Evolutionary conservation across 2,113 vertebrate species (phyloP).

Genomic region (Hypocryptadius cinnamomeus): DNA sequence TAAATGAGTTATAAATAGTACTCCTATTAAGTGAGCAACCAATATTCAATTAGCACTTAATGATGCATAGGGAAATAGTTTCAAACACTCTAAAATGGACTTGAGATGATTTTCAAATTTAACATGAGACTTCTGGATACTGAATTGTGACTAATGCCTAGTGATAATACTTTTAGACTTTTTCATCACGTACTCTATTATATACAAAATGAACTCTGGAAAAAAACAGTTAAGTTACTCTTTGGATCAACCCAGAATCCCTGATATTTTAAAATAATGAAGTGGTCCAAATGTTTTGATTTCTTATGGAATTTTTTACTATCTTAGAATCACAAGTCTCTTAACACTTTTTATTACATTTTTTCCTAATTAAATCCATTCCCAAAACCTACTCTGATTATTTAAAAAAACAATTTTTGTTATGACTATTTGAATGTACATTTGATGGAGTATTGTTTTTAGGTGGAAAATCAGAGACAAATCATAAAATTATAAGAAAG

Average conservation of each 20-base stretch:
- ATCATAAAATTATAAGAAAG: neutral
- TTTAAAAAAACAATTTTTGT: neutral
- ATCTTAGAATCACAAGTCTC: neutral
- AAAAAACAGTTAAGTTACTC: neutral
- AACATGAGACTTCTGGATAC: neutral
- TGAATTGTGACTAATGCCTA: neutral
- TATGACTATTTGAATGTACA: neutral
- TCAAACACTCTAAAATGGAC: neutral
- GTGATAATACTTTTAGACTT: neutral
- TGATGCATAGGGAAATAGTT: constrained; percentile 9
- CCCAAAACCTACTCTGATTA: neutral
- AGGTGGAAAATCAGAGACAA: neutral
- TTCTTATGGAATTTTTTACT: neutral
- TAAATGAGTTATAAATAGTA: constrained; percentile 38
- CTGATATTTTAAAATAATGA: neutral
- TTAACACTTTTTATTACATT: neutral
- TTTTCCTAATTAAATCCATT: neutral
- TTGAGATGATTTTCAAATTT: constrained; percentile 19
- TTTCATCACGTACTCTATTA: neutral
- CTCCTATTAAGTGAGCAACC: constrained; percentile 7
- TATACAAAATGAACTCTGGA: neutral
- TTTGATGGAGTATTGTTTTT: neutral
- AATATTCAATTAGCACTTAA: constrained; percentile 44
- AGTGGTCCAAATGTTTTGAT: neutral
- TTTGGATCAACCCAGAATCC: neutral